Percentiles rank a stretch among this genome's conserved stretches.
Evolutionary conservation across 2,888 invertebrate species (phyloP).

Genomic region (Incurvaria masculella): DNA sequence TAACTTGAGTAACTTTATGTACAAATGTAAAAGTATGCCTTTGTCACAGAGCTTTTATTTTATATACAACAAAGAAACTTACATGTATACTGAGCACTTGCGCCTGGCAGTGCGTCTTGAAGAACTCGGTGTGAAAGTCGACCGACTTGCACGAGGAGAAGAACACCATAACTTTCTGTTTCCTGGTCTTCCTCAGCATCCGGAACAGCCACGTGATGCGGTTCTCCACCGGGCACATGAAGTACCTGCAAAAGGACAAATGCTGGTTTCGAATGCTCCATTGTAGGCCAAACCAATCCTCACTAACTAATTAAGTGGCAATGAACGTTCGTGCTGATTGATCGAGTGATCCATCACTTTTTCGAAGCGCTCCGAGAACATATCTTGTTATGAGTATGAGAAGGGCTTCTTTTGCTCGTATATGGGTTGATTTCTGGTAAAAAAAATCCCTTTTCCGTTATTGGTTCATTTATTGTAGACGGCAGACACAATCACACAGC

Average conservation of each 20-base stretch:
- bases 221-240: conserved; percentile 89
- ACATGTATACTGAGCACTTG: conserved; percentile 93
- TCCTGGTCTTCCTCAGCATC: conserved; percentile 89
- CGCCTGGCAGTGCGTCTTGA: conserved; percentile 86
- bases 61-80: conserved; percentile 32
- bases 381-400: too few species aligned
- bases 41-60: too few species aligned
- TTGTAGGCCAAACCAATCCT: neutral
- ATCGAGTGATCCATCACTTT: too few species aligned
- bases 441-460: too few species aligned
- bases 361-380: too few species aligned
- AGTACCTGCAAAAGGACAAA: conserved; percentile 59
- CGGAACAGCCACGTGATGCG: conserved; percentile 89
- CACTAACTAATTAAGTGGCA: neutral
- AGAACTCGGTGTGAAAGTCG: conserved; percentile 89
- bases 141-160: conserved; percentile 97
- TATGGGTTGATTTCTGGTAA: too few species aligned
- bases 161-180: conserved; percentile 94
- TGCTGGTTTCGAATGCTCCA: neutral
- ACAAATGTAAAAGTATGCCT: too few species aligned
- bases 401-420: too few species aligned
- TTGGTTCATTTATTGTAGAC: too few species aligned
- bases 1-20: too few species aligned
- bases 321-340: too few species aligned
- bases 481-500: too few species aligned